Evolutionary conservation across 2,113 vertebrate genomes (phyloP).

Genomic region (Pelmatolapia mariae): DNA sequence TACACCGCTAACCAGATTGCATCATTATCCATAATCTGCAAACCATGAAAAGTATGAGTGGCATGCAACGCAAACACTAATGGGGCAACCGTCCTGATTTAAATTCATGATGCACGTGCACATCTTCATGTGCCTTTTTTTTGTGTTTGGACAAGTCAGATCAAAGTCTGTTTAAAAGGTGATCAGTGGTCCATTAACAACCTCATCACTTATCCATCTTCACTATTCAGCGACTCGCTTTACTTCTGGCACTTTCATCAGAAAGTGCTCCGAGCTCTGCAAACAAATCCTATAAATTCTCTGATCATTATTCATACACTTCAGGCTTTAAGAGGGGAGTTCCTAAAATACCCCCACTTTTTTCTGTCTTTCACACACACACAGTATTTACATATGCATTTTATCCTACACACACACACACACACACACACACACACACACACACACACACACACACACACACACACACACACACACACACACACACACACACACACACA

Average conservation of each 20-base stretch:
- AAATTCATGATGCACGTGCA: not conserved
- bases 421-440: not conserved
- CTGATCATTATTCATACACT: slow-evolving; percentile 40
- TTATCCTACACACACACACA: not conserved
- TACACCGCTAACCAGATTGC: slow-evolving; percentile 14
- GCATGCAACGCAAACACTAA: not conserved
- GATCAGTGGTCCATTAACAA: not conserved
- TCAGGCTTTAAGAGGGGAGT: not conserved
- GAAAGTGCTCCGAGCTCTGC: not conserved
- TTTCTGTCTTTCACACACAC: not conserved
- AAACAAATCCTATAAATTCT: slow-evolving; percentile 20
- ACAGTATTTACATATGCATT: not conserved
- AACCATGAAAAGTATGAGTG: not conserved
- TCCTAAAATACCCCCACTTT: slow-evolving; percentile 4
- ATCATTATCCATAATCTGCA: slow-evolving; percentile 4
- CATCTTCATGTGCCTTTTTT: not conserved
- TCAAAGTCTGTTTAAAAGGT: not conserved
- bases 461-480: not conserved
- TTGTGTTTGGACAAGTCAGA: not conserved
- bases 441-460: not conserved
- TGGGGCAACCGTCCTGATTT: not conserved
- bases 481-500: not conserved
- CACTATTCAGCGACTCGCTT: slow-evolving; percentile 12
- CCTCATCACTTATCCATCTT: not conserved
- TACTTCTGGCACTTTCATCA: not conserved